Evolutionary conservation across 2,113 vertebrate species (phyloP).

Genomic region (Alouatta palliata): DNA sequence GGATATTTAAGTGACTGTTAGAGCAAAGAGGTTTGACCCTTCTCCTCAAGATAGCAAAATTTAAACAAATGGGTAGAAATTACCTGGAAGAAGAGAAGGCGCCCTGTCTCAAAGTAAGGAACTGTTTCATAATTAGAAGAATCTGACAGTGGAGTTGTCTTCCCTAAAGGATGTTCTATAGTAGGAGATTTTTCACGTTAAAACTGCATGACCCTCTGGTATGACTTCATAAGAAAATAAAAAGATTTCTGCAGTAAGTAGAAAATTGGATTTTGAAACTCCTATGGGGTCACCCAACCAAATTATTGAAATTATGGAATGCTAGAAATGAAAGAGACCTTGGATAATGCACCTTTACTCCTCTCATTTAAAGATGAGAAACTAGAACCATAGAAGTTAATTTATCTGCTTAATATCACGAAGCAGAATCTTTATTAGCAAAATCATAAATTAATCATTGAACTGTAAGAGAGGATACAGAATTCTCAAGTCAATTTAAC

Average conservation of each 20-base stretch:
- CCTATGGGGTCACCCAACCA: background rate
- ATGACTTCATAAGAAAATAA: background rate
- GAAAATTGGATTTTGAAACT: background rate
- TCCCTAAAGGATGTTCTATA: background rate
- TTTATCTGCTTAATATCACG: background rate
- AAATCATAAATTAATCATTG: conserved; percentile 27
- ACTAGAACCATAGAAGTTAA: background rate
- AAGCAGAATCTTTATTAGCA: background rate
- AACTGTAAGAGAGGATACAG: background rate
- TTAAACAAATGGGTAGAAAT: background rate
- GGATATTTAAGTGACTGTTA: background rate
- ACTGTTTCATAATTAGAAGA: conserved; percentile 11
- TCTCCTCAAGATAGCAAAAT: background rate
- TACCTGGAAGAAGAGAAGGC: background rate
- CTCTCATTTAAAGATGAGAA: conserved; percentile 26
- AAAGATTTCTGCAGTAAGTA: background rate
- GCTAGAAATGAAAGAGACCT: background rate
- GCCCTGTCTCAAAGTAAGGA: conserved; percentile 9
- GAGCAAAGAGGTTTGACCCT: background rate
- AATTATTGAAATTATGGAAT: background rate
- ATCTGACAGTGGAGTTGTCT: background rate
- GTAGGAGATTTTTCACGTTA: background rate
- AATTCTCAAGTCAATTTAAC: background rate
- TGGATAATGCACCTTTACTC: background rate
- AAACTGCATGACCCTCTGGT: background rate